phyloP scores from a whole-genome alignment of 2,113 vertebrate genomes.

The Collichthys lucidus region DNA sequence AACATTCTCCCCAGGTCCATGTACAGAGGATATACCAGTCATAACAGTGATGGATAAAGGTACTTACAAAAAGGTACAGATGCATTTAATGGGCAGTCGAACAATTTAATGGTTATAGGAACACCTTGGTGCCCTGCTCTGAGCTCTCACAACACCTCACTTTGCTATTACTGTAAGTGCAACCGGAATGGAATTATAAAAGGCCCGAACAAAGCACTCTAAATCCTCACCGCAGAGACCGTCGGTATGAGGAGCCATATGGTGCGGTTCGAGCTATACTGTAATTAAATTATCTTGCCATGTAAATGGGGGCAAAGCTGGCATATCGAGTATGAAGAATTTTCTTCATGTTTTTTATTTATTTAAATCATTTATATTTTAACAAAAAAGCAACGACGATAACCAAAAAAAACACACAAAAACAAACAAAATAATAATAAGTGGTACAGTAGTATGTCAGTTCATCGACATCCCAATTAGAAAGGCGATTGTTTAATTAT shows the following conservation, averaged over 20 bases:
- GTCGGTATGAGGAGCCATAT: slow-evolving; percentile 31
- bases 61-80: slow-evolving; percentile 73
- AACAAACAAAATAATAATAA: too few relatives aligned
- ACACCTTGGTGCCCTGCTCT: slow-evolving; percentile 58
- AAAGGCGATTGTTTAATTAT: too few relatives aligned
- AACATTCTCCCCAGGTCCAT: slow-evolving; percentile 38
- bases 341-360: too few relatives aligned
- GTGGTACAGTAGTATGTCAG: too few relatives aligned
- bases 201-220: slow-evolving; percentile 44
- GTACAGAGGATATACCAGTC: slow-evolving; percentile 53
- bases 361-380: too few relatives aligned
- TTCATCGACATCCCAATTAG: too few relatives aligned
- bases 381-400: too few relatives aligned
- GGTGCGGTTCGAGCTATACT: not conserved
- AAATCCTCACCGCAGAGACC: slow-evolving; percentile 31
- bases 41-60: slow-evolving; percentile 74
- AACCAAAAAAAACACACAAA: too few relatives aligned
- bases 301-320: not conserved
- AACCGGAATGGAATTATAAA: slow-evolving; percentile 61
- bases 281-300: slow-evolving; percentile 1
- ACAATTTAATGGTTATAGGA: slow-evolving; percentile 75
- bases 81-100: slow-evolving; percentile 71
- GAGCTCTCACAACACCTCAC: slow-evolving; percentile 47
- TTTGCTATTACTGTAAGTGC: slow-evolving; percentile 48
- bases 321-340: not conserved